A percentile compares a stretch with the other conserved stretches of the same genome.
Conservation (phyloP, 1,140 invertebrate species). For the Aphelinus atriplicis region DNA sequence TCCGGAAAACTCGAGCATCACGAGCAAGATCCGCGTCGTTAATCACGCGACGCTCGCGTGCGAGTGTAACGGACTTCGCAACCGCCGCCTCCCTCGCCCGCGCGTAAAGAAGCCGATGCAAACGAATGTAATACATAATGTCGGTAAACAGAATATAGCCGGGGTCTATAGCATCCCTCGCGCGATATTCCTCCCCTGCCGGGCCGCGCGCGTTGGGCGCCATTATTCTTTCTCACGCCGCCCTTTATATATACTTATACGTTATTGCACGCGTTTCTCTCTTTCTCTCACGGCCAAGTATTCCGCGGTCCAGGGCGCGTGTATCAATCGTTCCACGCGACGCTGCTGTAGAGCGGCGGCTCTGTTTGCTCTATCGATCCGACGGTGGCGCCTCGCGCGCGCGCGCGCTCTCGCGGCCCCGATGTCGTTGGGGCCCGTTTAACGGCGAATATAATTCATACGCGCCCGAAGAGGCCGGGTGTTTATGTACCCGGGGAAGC, state of each 20-base stretch:
- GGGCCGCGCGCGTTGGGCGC: slow-evolving; percentile 22
- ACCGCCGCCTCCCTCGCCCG: background rate
- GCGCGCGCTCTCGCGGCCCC: too few species aligned
- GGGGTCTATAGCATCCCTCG: background rate
- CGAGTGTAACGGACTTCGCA: too few species aligned
- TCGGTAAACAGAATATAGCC: slow-evolving; percentile 18
- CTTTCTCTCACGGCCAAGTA: slow-evolving; percentile 16
- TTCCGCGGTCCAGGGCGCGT: too few species aligned
- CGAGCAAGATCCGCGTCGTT: background rate
- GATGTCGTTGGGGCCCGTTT: too few species aligned
- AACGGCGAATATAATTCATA: too few species aligned
- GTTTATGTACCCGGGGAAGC: too few species aligned
- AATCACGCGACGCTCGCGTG: background rate
- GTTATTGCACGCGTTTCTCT: slow-evolving; percentile 16
- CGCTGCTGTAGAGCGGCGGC: too few species aligned
- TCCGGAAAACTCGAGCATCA: background rate
- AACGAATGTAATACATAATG: slow-evolving; percentile 35
- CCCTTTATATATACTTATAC: too few species aligned
- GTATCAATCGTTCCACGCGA: too few species aligned
- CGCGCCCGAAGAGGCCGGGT: too few species aligned
- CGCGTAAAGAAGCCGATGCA: slow-evolving; percentile 3
- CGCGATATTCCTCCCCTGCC: background rate
- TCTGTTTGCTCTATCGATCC: too few species aligned
- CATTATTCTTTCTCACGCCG: slow-evolving; percentile 44
- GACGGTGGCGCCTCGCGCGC: too few species aligned